Percentiles rank a stretch among this genome's conserved stretches.
These are phyloP conservation scores for Misgurnus mizolepis DNA, from an alignment of 2,113 vertebrate genomes.

Conservation along the genomic window DNA sequence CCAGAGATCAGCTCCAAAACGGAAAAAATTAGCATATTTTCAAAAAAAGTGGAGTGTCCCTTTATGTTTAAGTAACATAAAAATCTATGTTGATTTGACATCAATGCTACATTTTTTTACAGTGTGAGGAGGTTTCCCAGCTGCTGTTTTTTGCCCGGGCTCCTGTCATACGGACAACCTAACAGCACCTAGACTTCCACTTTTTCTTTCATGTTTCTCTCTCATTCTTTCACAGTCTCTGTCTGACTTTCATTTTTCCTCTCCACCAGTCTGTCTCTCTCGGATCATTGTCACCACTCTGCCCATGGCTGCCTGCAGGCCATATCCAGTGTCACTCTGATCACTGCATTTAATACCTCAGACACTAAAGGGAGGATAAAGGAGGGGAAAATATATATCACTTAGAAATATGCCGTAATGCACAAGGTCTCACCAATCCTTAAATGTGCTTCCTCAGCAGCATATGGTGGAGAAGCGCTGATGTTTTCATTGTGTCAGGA, in stretches of 20 bases:
- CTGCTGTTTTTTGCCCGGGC: too few species aligned
- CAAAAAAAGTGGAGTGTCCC: too few species aligned
- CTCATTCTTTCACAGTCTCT: not conserved
- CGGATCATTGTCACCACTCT: constrained; percentile 40
- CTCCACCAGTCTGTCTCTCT: constrained; percentile 21
- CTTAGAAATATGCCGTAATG: constrained; percentile 41
- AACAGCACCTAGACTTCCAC: not conserved
- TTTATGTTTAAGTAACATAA: too few species aligned
- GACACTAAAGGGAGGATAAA: constrained; percentile 9
- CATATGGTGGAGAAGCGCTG: constrained; percentile 4
- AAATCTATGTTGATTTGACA: too few species aligned
- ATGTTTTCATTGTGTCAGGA: constrained; percentile 1
- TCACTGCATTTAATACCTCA: constrained; percentile 42
- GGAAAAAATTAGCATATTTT: too few species aligned
- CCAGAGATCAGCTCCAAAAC: too few species aligned
- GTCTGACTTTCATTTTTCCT: not conserved
- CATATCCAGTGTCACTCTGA: constrained; percentile 58
- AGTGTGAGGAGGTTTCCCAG: too few species aligned
- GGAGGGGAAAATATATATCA: constrained; percentile 1
- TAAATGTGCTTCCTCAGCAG: constrained; percentile 44
- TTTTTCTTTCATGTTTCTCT: not conserved
- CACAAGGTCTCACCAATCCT: constrained; percentile 33
- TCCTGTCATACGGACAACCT: not conserved
- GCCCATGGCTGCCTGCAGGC: constrained; percentile 46
- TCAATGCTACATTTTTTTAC: too few species aligned